Evolutionary conservation across 2,888 invertebrate genomes (phyloP).

Genomic region (Baronia brevicornis): DNA sequence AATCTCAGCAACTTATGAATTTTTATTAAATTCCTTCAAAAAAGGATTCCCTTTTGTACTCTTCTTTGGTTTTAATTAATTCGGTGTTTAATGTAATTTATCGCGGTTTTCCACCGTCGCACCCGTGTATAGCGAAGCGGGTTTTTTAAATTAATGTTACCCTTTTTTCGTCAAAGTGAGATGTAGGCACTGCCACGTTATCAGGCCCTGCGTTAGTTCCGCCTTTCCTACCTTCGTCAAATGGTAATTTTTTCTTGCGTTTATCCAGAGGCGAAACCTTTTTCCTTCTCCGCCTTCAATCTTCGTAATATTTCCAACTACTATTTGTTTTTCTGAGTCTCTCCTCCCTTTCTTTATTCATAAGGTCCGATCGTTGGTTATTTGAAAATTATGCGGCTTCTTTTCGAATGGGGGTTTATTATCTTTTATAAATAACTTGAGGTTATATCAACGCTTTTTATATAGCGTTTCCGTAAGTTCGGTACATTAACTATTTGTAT

Average conservation of each 20-base stretch:
- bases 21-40: conserved; percentile 39
- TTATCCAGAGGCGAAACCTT: conserved; percentile 16
- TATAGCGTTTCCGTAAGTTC: too few relatives aligned
- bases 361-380: conserved; percentile 14
- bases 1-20: conserved; percentile 36
- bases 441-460: too few relatives aligned
- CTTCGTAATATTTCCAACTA: conserved; percentile 12
- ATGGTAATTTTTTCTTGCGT: conserved; percentile 21
- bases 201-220: conserved; percentile 13
- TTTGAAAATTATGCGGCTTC: conserved; percentile 14
- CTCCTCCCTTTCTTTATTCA: conserved; percentile 14
- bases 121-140: conserved; percentile 21
- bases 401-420: conserved; percentile 7
- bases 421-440: conserved; percentile 10
- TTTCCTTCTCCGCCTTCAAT: conserved; percentile 9
- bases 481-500: too few relatives aligned
- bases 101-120: conserved; percentile 28
- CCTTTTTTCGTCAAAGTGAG: conserved; percentile 22
- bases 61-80: conserved; percentile 51
- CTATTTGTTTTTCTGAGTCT: conserved; percentile 13
- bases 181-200: conserved; percentile 9
- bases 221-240: conserved; percentile 22
- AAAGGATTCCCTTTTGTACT: conserved; percentile 38
- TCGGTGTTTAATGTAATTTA: conserved; percentile 59
- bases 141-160: conserved; percentile 29